Percentiles rank a stretch among this genome's conserved stretches.
These are phyloP conservation scores for Nemopilema nomurai DNA, from an alignment of 30 jellyfish, hydroid and myxozoan genomes.

Conservation along the genomic window DNA sequence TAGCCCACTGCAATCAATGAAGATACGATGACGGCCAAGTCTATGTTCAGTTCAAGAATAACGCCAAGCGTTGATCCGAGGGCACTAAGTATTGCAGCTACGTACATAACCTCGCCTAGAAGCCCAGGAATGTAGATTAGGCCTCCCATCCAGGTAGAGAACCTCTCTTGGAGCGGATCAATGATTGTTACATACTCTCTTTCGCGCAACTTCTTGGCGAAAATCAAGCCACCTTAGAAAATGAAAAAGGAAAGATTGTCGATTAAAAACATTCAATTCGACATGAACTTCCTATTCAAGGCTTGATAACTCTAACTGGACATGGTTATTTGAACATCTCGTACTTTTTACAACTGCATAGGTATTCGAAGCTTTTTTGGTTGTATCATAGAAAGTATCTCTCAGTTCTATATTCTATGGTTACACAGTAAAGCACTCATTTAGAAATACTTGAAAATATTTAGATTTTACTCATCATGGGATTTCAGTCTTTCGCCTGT, in stretches of 20 bases:
- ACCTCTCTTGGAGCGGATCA: constrained; percentile 92
- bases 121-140: constrained; percentile 89
- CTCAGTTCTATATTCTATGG: too few species aligned
- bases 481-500: too few species aligned
- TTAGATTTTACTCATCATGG: too few species aligned
- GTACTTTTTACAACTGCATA: too few species aligned
- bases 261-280: neutral
- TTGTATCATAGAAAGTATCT: too few species aligned
- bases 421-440: too few species aligned
- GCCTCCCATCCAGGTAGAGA: constrained; percentile 93
- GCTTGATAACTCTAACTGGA: too few species aligned
- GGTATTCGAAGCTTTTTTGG: too few species aligned
- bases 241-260: neutral
- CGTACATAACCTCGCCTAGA: constrained; percentile 91
- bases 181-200: constrained; percentile 89
- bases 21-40: constrained; percentile 75
- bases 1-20: constrained; percentile 83
- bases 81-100: constrained; percentile 92
- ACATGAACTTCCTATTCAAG: too few species aligned
- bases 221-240: constrained; percentile 80
- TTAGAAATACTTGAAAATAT: too few species aligned
- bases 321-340: too few species aligned
- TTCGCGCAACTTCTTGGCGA: constrained; percentile 88
- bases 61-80: constrained; percentile 93
- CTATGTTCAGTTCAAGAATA: constrained; percentile 70